phyloP scores from a whole-genome alignment of 2,797 vertebrate genomes.

The Chloroceryle amazona region DNA sequence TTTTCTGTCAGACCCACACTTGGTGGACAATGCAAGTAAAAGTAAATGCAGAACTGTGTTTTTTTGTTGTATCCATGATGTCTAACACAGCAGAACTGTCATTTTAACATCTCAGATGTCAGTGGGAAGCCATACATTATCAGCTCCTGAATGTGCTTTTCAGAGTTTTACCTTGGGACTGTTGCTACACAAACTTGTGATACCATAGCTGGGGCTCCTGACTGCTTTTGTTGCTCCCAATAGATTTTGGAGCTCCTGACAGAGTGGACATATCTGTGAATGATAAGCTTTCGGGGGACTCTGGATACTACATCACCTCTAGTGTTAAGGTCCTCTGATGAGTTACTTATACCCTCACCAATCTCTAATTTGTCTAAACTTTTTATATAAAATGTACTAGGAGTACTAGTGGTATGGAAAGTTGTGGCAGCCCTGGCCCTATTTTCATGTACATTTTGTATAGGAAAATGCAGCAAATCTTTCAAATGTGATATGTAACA shows the following conservation, averaged over 20 bases:
- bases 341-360: not conserved
- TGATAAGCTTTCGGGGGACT: not conserved
- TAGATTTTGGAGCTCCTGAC: not conserved
- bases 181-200: not conserved
- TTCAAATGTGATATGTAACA: not conserved
- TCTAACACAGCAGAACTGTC: not conserved
- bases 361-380: not conserved
- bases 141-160: not conserved
- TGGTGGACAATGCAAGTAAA: not conserved
- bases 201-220: not conserved
- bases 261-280: not conserved
- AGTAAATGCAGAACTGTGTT: rapidly evolving
- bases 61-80: not conserved
- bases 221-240: not conserved
- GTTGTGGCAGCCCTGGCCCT: not conserved
- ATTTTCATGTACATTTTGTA: not conserved
- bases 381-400: not conserved
- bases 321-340: not conserved
- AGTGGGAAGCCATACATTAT: rapidly evolving
- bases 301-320: not conserved
- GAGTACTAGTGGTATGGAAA: not conserved
- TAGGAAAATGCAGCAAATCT: not conserved
- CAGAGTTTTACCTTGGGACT: not conserved
- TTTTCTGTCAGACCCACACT: not conserved
- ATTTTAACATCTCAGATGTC: not conserved